These are phyloP conservation scores for Canis aureus DNA, from an alignment of 2,113 vertebrate species.

Conservation along the genomic window DNA sequence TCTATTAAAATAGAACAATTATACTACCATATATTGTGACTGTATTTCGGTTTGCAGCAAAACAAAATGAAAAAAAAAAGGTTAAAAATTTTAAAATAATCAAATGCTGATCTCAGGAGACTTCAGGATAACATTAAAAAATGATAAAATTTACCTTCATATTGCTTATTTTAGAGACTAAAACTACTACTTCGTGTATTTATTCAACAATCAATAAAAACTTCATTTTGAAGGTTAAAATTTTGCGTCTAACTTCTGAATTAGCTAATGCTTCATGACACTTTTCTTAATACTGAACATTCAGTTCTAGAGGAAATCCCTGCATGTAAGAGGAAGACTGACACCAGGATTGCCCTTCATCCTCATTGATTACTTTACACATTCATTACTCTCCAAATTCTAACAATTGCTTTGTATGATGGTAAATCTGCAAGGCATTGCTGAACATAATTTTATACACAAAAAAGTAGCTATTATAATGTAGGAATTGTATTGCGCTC, in stretches of 20 bases:
- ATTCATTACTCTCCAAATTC: neutral
- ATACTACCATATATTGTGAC: neutral
- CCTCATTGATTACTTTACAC: constrained; percentile 6
- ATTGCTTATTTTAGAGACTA: neutral
- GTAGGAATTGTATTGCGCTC: neutral
- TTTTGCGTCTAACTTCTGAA: neutral
- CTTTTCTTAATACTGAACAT: neutral
- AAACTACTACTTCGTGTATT: neutral
- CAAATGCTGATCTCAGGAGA: constrained; percentile 9
- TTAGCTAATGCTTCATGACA: neutral
- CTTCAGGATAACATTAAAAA: neutral
- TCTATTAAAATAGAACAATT: constrained; percentile 71
- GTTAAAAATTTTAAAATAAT: neutral
- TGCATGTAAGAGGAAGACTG: neutral
- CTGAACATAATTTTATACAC: constrained; percentile 13
- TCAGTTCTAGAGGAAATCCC: neutral
- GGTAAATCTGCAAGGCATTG: neutral
- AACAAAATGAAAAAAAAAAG: neutral
- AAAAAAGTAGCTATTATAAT: neutral
- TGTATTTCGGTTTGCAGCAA: neutral
- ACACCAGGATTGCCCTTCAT: neutral
- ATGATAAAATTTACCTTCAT: neutral
- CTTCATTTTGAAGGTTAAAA: constrained; percentile 20
- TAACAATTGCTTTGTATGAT: neutral
- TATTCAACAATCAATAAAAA: neutral